Base-by-base conservation (phyloP, 1,140 invertebrate genomes). In the Drosophila kohkoa region DNA sequence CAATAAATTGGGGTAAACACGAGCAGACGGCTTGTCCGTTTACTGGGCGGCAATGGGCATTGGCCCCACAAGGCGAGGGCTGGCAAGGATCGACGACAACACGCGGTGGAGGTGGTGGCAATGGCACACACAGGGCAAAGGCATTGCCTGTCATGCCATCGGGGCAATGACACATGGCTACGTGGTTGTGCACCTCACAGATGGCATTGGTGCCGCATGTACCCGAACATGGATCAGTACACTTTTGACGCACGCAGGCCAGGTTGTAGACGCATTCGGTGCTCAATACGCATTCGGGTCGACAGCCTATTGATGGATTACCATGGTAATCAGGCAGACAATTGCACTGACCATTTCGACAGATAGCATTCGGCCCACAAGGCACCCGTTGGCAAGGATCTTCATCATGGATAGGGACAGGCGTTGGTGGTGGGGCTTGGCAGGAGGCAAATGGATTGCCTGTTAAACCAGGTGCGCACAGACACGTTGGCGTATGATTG, bases 241-340 rank as follows among this genome's bases (percentile, higher is more conserved):
- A 97, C 90, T 95, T 96, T 71, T 95, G 95, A 70, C 94, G 94
- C 55, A 95, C 95, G 83, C 97, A 97, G 2, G 96, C 95, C 90
- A 95, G 96, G 46, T 94, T 93, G 59, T 94, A 93, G 1, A 96
- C 93, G 92, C 97, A 98, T 70, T 98, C 97, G 1, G 96, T 95
- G 91, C 96, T 97, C 82, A 96, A 94, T 0, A 96, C 95, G 92
- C 97, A 98, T 93, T 97, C 96, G 13, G 96, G 97, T 71, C 96
- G 93, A 91, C 97, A 98, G 3, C 94, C 95, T 72, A 93, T 79
- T 45, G 95, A 94, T 5, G 95, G 95, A 91, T 95, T 94, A 32
- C 96, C 96, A 69, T 95, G 95, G 74, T 94, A 95, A 13, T 93
- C 94, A 6, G 93, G 86, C 46, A 94, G 93, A 89, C 96, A 96